Base-by-base conservation (phyloP, 2,888 invertebrate genomes). In the Eumerus sabulonum region DNA sequence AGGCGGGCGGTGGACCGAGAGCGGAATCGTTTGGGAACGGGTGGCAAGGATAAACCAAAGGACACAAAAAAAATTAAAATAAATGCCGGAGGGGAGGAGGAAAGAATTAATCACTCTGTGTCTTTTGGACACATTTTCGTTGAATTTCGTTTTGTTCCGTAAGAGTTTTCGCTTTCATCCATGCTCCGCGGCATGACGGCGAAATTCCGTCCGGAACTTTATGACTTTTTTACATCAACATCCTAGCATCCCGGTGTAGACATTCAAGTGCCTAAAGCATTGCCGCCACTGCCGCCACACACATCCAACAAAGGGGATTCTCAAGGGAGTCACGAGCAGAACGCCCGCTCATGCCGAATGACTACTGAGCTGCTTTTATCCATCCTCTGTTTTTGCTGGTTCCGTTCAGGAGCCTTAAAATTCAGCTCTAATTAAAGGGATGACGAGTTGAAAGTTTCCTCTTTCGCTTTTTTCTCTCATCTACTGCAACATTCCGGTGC, bases 101-200 rank as follows among this genome's bases (percentile, higher is more conserved):
- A 68, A 63, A 79, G 73, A 79, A 73, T 73, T 74, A 79, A 79
- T 79, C 79, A 74, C 68, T 74, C 79, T 2, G 27, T 27, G 74
- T 64, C 74, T 60, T 70, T 74, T 79, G 74, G 79, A 79, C 74
- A 74, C 73, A 73, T 79, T 73, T 68, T 70, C 79, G 73, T 79
- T 73, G 27, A 27, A 4, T 27, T 27, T 27, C 27, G 27, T 27
- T 27, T 79, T 79, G 73, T 79, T 68, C 72, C 67, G 50, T 16
- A 1, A 66, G 64, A 45, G 57, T 66, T 77, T 77, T 73, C 73
- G 51, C 68, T 64, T 73, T 73, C 79, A 68, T 68, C 62, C 62
- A 40, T 44, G 59, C 60, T 35, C 68, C 57, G 62, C 67, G 72
- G 27, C 7, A 27, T 27, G 18, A 56, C 7, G 27, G 7, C 27